Percentiles rank a stretch among this genome's conserved stretches.
Evolutionary conservation across 2,888 invertebrate genomes (phyloP).

Genomic region (Coleophora deauratella): DNA sequence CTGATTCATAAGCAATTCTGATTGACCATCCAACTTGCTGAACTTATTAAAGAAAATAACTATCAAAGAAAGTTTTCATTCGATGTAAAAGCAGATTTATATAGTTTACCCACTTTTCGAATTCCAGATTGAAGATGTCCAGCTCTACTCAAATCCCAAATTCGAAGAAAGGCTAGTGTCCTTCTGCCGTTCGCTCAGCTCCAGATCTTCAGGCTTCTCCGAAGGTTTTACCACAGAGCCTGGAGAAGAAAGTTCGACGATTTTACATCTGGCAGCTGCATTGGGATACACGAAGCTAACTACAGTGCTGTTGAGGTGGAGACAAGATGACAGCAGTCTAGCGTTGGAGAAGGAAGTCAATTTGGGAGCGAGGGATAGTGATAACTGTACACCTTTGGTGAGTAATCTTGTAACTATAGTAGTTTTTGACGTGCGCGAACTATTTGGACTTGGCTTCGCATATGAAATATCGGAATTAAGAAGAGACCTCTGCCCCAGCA

Average conservation of each 20-base stretch:
- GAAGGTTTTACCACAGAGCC: constrained; percentile 73
- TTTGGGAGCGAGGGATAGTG: constrained; percentile 89
- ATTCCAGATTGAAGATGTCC: constrained; percentile 73
- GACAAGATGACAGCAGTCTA: constrained; percentile 89
- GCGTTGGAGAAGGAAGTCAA: constrained; percentile 94
- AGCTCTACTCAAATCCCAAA: constrained; percentile 78
- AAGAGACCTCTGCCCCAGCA: too few relatives aligned
- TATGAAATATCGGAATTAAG: too few relatives aligned
- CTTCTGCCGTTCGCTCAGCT: constrained; percentile 85
- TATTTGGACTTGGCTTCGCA: too few relatives aligned
- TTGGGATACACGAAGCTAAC: constrained; percentile 91
- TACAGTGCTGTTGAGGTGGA: constrained; percentile 89
- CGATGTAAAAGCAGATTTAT: too few relatives aligned
- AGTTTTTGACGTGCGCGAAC: too few relatives aligned
- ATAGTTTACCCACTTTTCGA: too few relatives aligned
- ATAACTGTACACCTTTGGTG: constrained; percentile 94
- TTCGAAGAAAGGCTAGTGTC: constrained; percentile 91
- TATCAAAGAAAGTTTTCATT: too few relatives aligned
- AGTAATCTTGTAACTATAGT: too few relatives aligned
- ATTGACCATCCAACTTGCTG: too few relatives aligned
- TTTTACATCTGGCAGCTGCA: constrained; percentile 92
- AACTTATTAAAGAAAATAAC: too few relatives aligned
- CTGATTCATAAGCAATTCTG: too few relatives aligned
- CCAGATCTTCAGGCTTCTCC: constrained; percentile 56
- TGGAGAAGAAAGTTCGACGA: constrained; percentile 75